These are phyloP conservation scores for Neodon shergylaensis DNA, from an alignment of 2,113 vertebrate species.

Conservation along the genomic window DNA sequence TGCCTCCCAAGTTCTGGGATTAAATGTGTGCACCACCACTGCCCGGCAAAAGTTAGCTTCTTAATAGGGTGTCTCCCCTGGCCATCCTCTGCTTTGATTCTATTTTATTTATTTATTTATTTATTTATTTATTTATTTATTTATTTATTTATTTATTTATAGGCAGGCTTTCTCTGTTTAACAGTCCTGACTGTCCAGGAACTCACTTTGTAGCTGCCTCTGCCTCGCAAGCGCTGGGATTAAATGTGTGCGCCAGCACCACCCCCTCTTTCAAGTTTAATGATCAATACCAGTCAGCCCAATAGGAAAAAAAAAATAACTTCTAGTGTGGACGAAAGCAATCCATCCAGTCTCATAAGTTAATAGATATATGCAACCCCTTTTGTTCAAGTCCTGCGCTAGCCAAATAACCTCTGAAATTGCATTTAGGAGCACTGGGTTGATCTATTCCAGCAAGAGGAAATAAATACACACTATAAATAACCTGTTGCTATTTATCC, in stretches of 20 bases:
- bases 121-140: neutral
- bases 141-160: neutral
- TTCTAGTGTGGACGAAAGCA: neutral
- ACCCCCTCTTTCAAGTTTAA: neutral
- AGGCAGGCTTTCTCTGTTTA: neutral
- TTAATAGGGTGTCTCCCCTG: neutral
- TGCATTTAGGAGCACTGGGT: neutral
- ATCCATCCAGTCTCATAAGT: neutral
- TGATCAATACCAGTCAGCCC: neutral
- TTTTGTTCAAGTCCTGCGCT: slow-evolving; percentile 45
- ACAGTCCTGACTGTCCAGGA: neutral
- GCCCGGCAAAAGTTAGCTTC: neutral
- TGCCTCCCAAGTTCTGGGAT: no score
- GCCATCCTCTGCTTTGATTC: slow-evolving; percentile 13
- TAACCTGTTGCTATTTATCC: slow-evolving; percentile 59
- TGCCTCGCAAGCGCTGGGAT: neutral
- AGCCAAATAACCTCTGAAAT: slow-evolving; percentile 48
- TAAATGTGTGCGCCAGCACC: neutral
- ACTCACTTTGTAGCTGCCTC: neutral
- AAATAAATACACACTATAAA: slow-evolving; percentile 58
- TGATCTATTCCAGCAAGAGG: slow-evolving; percentile 1
- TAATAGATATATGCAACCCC: neutral
- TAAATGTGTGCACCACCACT: no score
- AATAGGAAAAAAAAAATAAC: neutral
- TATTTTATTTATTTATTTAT: neutral